Evolutionary conservation across 2,113 vertebrate genomes (phyloP).

Genomic region (Corvus moneduloides): DNA sequence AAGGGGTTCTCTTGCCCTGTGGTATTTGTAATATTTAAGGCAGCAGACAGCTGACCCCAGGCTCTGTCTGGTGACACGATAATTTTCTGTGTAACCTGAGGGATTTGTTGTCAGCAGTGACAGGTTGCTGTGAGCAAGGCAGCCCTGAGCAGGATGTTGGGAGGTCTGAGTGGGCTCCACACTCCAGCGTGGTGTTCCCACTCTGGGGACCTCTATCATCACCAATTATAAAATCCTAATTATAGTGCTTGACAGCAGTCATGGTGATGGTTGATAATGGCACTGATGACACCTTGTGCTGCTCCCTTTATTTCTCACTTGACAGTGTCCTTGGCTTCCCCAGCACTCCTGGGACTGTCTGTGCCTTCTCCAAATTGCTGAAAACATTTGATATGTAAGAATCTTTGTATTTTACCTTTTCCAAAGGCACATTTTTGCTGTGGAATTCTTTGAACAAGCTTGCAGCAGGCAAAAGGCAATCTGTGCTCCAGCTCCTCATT

Average conservation of each 20-base stretch:
- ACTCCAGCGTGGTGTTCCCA: neutral
- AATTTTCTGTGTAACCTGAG: neutral
- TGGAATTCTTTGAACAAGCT: neutral
- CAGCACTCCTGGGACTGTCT: neutral
- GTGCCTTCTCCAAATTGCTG: neutral
- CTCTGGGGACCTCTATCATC: neutral
- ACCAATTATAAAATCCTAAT: neutral
- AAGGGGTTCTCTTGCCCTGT: neutral
- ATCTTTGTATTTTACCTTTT: neutral
- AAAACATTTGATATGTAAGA: neutral
- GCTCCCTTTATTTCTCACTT: neutral
- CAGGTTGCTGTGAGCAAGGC: neutral
- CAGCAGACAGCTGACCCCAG: neutral
- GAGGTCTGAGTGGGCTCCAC: neutral
- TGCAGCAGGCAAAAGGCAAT: neutral
- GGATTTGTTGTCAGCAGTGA: neutral
- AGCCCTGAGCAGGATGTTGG: neutral
- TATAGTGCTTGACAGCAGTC: neutral
- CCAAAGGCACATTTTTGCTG: neutral
- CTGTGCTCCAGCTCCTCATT: neutral
- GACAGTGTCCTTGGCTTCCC: neutral
- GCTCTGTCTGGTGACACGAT: neutral
- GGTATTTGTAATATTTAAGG: neutral
- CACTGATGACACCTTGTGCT: neutral
- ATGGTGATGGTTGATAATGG: neutral